Evolutionary conservation across 2,113 vertebrate species (phyloP).

Genomic region (Myrmecobius fasciatus): DNA sequence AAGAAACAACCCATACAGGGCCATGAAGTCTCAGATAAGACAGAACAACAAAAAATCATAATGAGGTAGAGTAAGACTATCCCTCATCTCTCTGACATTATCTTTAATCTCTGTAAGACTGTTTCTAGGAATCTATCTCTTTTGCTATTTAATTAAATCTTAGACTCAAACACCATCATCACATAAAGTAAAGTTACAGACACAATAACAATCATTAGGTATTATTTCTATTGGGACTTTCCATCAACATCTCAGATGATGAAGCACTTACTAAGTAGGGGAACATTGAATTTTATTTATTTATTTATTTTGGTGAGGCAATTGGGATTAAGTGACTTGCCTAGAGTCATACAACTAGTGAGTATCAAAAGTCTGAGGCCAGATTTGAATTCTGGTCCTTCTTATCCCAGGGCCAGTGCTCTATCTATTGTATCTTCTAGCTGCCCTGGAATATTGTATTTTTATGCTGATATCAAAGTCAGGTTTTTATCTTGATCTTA

Average conservation of each 20-base stretch:
- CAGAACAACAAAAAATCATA: neutral
- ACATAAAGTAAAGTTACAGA: neutral
- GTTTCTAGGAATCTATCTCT: neutral
- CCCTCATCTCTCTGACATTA: neutral
- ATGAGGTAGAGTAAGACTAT: neutral
- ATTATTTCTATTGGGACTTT: neutral
- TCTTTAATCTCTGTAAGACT: neutral
- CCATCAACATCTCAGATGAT: neutral
- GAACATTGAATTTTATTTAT: neutral
- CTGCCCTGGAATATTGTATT: neutral
- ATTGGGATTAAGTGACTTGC: no score
- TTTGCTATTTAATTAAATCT: neutral
- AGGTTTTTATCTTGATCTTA: neutral
- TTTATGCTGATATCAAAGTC: neutral
- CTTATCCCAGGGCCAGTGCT: no score
- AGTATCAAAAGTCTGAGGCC: no score
- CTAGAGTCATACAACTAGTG: no score
- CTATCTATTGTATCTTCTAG: no score
- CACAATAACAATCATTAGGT: neutral
- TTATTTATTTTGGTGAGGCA: no score
- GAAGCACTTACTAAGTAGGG: neutral
- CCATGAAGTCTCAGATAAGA: neutral
- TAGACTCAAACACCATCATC: neutral
- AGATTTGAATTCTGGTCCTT: no score
- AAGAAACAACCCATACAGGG: neutral